Base-by-base conservation (phyloP, 2,888 invertebrate species). In the Rapana venosa region DNA sequence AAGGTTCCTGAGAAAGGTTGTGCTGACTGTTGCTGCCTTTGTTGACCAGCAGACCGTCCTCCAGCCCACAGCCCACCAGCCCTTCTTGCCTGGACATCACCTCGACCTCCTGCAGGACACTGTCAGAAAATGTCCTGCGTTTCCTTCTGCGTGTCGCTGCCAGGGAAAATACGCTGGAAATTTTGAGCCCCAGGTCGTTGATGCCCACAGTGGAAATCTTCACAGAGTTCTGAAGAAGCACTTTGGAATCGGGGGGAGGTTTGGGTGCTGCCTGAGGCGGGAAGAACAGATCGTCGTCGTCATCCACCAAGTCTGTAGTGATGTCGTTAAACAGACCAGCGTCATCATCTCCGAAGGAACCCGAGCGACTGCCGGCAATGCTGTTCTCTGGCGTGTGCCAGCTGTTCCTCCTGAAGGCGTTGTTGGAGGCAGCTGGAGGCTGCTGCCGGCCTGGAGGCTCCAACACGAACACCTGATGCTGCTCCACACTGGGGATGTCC, bases 311-410 rank as follows among this genome's bases (percentile, higher is more conserved):
- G 30, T 88, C 88, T 11, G 79, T 30, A 36, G 58, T 85, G 17
- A 87, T 74, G 17, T 87, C 87, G 58, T 87, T 87, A 17, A 87
- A 35, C 1, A 85, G 74, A 17, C 83, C 88, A 61, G 32, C 61
- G 22, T 30, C 84, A 30, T 77, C 84, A 0, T 70, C 74, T 2
- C 15, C 90, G 35, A 83, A 35, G 79, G 90, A 83, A 47, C 66
- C 81, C 11, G 36, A 36, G n/a, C 86, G 56, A 32, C 66, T 88
- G 17, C 79, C 56, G 26, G 58, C 70, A 30, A 87, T 89, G 26
- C 87, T 89, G 66, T 89, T 87, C 81, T 87, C 84, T 15, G 89
- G 89, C 2, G 89, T 89, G 85, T 89, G 89, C 89, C 89, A 89
- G 77, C 79, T 81, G 79, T 74, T 81, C 22, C 88, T 77, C 4